Evolutionary conservation across 2,797 vertebrate genomes (phyloP).

Genomic region (Halcyon badia): DNA sequence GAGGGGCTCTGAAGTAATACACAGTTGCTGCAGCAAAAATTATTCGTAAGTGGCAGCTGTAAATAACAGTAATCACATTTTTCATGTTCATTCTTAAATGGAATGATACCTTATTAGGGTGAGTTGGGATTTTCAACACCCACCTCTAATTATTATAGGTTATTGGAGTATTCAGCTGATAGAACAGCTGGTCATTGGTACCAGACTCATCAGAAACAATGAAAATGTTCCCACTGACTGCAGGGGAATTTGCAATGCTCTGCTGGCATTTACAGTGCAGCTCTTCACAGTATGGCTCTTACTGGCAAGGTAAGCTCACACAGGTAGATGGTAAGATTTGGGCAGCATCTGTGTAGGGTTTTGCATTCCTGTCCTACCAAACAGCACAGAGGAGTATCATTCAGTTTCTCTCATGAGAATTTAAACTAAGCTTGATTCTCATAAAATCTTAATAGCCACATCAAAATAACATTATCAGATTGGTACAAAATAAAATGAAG

Average conservation of each 20-base stretch:
- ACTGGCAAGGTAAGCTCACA: background rate
- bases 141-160: background rate
- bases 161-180: background rate
- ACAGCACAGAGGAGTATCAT: background rate
- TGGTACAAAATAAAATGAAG: background rate
- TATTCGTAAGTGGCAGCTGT: background rate
- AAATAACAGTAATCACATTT: background rate
- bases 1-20: background rate
- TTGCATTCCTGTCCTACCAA: background rate
- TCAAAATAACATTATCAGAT: background rate
- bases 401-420: background rate
- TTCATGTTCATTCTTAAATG: background rate
- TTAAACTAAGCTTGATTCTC: background rate
- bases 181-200: background rate
- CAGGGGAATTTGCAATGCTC: background rate
- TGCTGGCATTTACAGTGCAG: background rate
- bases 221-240: background rate
- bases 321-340: background rate
- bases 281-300: background rate
- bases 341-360: background rate
- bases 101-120: background rate
- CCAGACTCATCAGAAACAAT: background rate
- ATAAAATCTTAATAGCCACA: background rate
- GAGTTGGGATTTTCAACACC: background rate
- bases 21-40: background rate